Evolutionary conservation across 2,113 vertebrate genomes (phyloP).

Genomic region (Gallinago undulata): DNA sequence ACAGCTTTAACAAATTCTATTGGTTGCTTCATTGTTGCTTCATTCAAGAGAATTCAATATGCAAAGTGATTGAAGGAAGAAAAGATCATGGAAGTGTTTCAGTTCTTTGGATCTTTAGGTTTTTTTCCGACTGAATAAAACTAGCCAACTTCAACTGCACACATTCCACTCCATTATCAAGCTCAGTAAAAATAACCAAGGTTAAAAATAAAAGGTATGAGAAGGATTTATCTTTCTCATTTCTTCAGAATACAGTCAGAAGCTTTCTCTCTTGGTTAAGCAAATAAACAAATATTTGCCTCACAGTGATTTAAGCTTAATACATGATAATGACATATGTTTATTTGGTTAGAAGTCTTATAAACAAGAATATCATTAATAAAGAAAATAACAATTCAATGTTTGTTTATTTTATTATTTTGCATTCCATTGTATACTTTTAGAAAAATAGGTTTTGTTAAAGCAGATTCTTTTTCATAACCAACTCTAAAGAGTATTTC

Average conservation of each 20-base stretch:
- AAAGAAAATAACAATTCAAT: neutral
- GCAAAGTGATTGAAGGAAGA: neutral
- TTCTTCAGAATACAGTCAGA: neutral
- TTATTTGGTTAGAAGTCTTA: neutral
- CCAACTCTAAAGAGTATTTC: neutral
- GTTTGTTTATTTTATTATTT: neutral
- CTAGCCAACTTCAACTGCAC: neutral
- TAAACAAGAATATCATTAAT: neutral
- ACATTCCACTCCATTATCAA: neutral
- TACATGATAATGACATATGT: neutral
- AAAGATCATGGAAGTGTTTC: neutral
- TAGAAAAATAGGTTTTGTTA: neutral
- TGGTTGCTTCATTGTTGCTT: neutral
- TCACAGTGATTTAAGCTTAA: neutral
- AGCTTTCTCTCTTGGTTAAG: neutral
- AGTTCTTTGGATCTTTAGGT: neutral
- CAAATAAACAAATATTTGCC: neutral
- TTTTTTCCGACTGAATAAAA: neutral
- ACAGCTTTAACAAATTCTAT: slow-evolving; percentile 15
- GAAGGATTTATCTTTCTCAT: neutral
- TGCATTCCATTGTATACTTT: neutral
- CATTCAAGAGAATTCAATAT: neutral
- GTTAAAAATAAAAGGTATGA: neutral
- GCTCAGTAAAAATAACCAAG: neutral
- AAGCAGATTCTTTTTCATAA: neutral